A percentile compares a stretch with the other conserved stretches of the same genome.
phyloP scores from a whole-genome alignment of 2,888 invertebrate genomes.

The Torymus aiolomorphi region DNA sequence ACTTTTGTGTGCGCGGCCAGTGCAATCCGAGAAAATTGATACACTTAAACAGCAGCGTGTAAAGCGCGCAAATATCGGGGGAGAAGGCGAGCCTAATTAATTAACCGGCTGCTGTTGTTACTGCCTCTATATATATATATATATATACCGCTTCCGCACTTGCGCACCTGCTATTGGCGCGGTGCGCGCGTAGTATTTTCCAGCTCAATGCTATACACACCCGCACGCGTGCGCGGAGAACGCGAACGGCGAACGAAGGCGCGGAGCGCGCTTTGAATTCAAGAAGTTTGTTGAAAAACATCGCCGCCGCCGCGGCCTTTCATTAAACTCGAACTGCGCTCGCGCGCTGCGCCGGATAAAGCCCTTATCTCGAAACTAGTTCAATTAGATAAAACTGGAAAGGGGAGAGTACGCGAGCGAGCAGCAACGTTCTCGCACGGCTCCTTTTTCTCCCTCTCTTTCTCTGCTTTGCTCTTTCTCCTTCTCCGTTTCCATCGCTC shows the following conservation, averaged over 20 bases:
- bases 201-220: too few species aligned
- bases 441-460: conserved; percentile 17
- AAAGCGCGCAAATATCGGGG: neutral
- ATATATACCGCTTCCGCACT: too few species aligned
- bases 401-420: conserved; percentile 48
- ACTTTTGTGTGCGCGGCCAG: too few species aligned
- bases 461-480: neutral
- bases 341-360: conserved; percentile 54
- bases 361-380: conserved; percentile 68
- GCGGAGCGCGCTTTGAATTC: conserved; percentile 37
- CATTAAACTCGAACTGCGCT: conserved; percentile 64
- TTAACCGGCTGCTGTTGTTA: too few species aligned
- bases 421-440: conserved; percentile 18
- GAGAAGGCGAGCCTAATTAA: too few species aligned
- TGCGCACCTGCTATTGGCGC: too few species aligned
- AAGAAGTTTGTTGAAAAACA: conserved; percentile 58
- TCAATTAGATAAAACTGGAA: conserved; percentile 66
- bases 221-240: too few species aligned
- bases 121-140: too few species aligned
- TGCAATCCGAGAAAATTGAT: too few species aligned
- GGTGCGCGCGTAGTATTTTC: too few species aligned
- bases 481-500: neutral
- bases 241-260: too few species aligned
- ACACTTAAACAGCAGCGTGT: too few species aligned
- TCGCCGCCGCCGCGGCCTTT: conserved; percentile 61